Evolutionary conservation across 2,113 vertebrate species (phyloP).

Genomic region (Thoracochromis brauschi): DNA sequence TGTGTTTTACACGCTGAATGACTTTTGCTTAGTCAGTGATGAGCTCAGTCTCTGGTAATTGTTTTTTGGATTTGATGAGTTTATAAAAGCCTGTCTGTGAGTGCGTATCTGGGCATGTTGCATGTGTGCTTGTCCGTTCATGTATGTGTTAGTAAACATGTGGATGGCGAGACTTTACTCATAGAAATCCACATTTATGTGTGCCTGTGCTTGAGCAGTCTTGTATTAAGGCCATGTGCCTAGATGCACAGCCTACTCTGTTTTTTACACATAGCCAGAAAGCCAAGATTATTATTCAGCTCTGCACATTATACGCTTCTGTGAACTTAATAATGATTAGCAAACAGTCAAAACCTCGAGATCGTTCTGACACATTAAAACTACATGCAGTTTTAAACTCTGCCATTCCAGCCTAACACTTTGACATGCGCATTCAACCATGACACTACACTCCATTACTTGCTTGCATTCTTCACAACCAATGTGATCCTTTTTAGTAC

Average conservation of each 20-base stretch:
- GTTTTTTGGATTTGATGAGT: slow-evolving; percentile 67
- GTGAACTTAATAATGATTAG: slow-evolving; percentile 34
- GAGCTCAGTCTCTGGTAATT: slow-evolving; percentile 63
- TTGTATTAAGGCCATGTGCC: not conserved
- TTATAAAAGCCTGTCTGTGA: slow-evolving; percentile 53
- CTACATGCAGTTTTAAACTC: slow-evolving; percentile 28
- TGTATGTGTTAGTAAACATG: not conserved
- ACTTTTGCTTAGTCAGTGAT: slow-evolving; percentile 70
- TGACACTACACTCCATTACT: slow-evolving; percentile 10
- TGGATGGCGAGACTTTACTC: not conserved
- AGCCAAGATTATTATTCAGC: slow-evolving; percentile 27
- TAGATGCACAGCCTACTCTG: not conserved
- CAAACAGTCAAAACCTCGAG: slow-evolving; percentile 30
- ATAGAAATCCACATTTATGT: not conserved
- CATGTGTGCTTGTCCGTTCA: not conserved
- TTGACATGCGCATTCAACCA: slow-evolving; percentile 36
- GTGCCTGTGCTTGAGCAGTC: not conserved
- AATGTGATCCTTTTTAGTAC: slow-evolving; percentile 54
- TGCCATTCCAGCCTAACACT: slow-evolving; percentile 32
- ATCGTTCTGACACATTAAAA: slow-evolving; percentile 36
- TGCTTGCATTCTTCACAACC: slow-evolving; percentile 26
- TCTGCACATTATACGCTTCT: slow-evolving; percentile 4
- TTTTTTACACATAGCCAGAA: slow-evolving; percentile 4
- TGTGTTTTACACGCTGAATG: slow-evolving; percentile 71
- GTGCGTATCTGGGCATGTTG: not conserved